Base-by-base conservation (phyloP, 2,888 invertebrate species). In the Rhodophaea formosa region DNA sequence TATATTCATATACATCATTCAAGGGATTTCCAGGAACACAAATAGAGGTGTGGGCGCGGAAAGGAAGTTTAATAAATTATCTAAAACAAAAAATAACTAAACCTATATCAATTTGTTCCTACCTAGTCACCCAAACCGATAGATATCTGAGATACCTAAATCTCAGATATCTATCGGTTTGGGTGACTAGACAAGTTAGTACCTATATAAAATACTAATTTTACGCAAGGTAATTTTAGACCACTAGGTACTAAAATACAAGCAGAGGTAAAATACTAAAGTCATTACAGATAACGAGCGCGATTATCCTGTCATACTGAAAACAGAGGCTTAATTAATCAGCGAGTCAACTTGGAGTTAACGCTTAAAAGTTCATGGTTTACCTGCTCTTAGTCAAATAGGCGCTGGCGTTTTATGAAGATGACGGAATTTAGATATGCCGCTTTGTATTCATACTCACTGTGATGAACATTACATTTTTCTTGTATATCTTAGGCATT, bases 301-400 rank as follows among this genome's bases (percentile, higher is more conserved):
- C 59, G 47, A 65, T 65, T 62, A 63, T 35, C 51, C 52, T 69
- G 68, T 68, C 69, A 60, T 56, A 64, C 63, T 65, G 61, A 68
- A 68, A 66, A 67, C 63, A 64, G 60, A 59, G 58, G 61, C 59
- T 61, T 65, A 63, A 70, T 69, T 66, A 72, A 74, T 74, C 72
- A 74, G 52, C 56, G 47, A 60, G n/a, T n/a, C n/a, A n/a, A n/a
- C n/a, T n/a, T n/a, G n/a, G n/a, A n/a, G 58, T 60, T 59, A 63
- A 59, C 62, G 59, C 51, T 57, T 61, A 69, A 70, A 68, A 70
- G 67, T 72, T 72, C 69, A 70, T 60, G 66, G 66, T 65, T 65
- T 62, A 42, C 59, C 57, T 61, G 62, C 56, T 65, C 60, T 67
- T 62, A 63, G 56, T 56, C 49, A 42, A 53, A 47, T 52, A 53